phyloP scores from a whole-genome alignment of 2,888 invertebrate species.

The Drosophila colorata region DNA sequence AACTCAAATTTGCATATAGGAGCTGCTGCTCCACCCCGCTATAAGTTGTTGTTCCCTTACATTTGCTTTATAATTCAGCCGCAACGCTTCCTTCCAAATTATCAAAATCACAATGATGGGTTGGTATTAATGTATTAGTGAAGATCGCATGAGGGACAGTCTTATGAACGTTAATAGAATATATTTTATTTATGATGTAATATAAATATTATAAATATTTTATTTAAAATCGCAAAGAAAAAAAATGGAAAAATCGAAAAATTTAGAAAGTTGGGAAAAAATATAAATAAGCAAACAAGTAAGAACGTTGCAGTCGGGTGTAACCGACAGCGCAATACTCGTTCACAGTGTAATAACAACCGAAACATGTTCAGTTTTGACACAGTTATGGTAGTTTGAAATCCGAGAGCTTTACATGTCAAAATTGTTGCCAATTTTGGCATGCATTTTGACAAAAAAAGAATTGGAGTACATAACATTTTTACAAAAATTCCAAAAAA shows the following conservation, averaged over 20 bases:
- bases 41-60: not conserved
- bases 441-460: too few relatives aligned
- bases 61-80: not conserved
- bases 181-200: conserved; percentile 39
- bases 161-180: conserved; percentile 27
- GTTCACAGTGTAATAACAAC: too few relatives aligned
- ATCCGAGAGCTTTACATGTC: too few relatives aligned
- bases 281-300: not conserved
- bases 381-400: too few relatives aligned
- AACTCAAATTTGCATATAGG: not conserved
- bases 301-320: too few relatives aligned
- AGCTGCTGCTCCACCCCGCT: too few relatives aligned
- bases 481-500: too few relatives aligned
- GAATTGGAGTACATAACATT: too few relatives aligned
- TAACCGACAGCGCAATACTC: too few relatives aligned
- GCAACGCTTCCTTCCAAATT: not conserved
- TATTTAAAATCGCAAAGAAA: not conserved
- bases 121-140: conserved; percentile 23
- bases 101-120: conserved; percentile 35
- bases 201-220: not conserved
- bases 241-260: not conserved
- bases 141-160: conserved; percentile 38
- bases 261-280: not conserved
- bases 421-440: too few relatives aligned
- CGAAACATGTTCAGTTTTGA: too few relatives aligned